phyloP scores from a whole-genome alignment of 2,113 vertebrate genomes.

The Ceuthmochares aereus region DNA sequence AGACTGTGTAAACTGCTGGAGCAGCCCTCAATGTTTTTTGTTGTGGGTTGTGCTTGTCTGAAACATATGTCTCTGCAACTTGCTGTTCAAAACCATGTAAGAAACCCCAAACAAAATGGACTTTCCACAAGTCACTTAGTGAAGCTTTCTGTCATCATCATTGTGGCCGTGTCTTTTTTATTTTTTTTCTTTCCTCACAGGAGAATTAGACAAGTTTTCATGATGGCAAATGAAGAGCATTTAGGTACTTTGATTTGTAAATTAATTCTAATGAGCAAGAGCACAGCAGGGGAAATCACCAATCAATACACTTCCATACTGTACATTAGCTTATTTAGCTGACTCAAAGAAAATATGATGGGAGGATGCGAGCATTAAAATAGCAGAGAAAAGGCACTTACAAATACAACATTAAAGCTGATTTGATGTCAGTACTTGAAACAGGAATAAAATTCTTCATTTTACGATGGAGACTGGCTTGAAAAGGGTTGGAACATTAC shows the following conservation, averaged over 20 bases:
- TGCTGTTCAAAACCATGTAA: not conserved
- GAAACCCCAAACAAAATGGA: not conserved
- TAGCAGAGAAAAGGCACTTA: not conserved
- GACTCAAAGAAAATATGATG: not conserved
- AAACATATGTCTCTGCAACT: not conserved
- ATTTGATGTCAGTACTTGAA: not conserved
- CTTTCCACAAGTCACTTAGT: not conserved
- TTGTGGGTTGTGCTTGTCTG: not conserved
- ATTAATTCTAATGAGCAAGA: not conserved
- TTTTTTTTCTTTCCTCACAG: not conserved
- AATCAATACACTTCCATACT: not conserved
- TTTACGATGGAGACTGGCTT: not conserved
- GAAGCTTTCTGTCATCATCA: not conserved
- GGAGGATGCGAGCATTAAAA: not conserved
- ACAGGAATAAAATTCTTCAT: not conserved
- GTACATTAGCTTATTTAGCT: not conserved
- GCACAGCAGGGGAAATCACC: not conserved
- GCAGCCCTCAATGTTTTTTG: not conserved
- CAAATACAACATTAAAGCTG: not conserved
- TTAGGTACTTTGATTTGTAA: not conserved
- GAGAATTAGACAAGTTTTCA: not conserved
- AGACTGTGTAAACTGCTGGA: not conserved
- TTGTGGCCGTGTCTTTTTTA: not conserved
- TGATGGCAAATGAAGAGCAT: not conserved
- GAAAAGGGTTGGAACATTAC: not conserved